Percentiles rank a stretch among this genome's conserved stretches.
Evolutionary conservation across 2,797 vertebrate genomes (phyloP).

Genomic region (Chelon auratus): DNA sequence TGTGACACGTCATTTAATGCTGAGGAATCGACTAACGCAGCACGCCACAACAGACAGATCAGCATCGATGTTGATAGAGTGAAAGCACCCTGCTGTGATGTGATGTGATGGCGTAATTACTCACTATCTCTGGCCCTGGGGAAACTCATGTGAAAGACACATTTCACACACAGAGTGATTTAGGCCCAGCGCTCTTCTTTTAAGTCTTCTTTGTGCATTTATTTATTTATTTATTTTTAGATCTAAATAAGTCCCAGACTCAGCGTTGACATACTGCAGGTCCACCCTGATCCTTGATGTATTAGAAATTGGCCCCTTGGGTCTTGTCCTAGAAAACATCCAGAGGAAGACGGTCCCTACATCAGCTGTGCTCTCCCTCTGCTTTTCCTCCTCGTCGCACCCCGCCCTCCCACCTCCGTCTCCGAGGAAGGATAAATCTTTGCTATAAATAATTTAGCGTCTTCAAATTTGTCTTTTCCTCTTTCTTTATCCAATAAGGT

Average conservation of each 20-base stretch:
- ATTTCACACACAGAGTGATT: slow-evolving; percentile 27
- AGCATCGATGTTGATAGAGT: slow-evolving; percentile 3
- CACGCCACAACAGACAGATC: slow-evolving; percentile 1
- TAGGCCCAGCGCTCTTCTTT: slow-evolving; percentile 1
- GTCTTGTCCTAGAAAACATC: slow-evolving; percentile 72
- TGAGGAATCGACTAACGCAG: slow-evolving; percentile 3
- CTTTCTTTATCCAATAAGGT: slow-evolving; percentile 81
- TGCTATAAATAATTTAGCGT: slow-evolving; percentile 81
- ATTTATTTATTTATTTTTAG: slow-evolving; percentile 16
- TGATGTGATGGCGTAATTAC: slow-evolving; percentile 15
- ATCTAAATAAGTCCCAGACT: slow-evolving; percentile 58
- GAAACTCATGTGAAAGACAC: slow-evolving; percentile 12
- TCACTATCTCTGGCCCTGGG: neutral
- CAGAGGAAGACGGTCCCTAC: slow-evolving; percentile 51
- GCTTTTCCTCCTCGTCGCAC: slow-evolving; percentile 35
- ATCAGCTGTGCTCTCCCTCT: slow-evolving; percentile 54
- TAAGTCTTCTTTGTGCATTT: slow-evolving; percentile 16
- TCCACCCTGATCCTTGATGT: slow-evolving; percentile 56
- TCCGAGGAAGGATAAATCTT: slow-evolving; percentile 77
- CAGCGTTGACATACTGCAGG: slow-evolving; percentile 57
- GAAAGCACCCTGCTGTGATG: neutral
- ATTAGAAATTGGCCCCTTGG: slow-evolving; percentile 71
- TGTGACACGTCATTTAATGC: slow-evolving; percentile 3
- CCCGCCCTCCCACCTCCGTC: slow-evolving; percentile 26
- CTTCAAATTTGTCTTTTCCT: slow-evolving; percentile 81